A percentile compares a stretch with the other conserved stretches of the same genome.
Conservation (phyloP, 2,797 vertebrate genomes). For the Paramormyrops hopkinsi region DNA sequence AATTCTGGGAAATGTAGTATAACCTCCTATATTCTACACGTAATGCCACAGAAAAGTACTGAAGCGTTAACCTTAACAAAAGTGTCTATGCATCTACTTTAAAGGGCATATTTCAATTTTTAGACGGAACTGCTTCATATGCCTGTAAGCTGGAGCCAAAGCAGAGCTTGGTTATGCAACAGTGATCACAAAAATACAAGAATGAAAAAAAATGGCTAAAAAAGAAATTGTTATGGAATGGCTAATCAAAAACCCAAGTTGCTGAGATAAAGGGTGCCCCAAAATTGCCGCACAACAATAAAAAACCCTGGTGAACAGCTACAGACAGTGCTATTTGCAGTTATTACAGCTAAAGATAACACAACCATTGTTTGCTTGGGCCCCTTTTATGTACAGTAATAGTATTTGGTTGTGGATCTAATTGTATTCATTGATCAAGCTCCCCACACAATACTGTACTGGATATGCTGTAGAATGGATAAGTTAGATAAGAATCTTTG, state of each 20-base stretch:
- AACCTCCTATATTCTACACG: not conserved
- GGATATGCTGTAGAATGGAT: not conserved
- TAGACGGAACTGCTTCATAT: not conserved
- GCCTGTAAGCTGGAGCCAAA: not conserved
- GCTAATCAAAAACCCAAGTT: not conserved
- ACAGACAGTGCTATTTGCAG: not conserved
- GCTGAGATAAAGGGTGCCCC: not conserved
- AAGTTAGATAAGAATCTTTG: not conserved
- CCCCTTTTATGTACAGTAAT: not conserved
- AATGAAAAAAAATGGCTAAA: not conserved
- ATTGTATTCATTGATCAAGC: no score
- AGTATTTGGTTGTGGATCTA: not conserved
- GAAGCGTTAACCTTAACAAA: not conserved
- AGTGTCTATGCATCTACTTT: not conserved
- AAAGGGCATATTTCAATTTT: not conserved
- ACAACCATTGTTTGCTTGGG: not conserved
- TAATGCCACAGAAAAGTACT: not conserved
- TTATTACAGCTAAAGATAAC: not conserved
- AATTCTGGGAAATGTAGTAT: slow-evolving; percentile 28
- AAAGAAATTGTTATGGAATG: not conserved
- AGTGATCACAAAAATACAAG: not conserved
- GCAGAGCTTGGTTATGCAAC: not conserved
- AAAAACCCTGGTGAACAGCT: not conserved
- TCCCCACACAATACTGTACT: not conserved
- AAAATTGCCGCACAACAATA: not conserved